Base-by-base conservation (phyloP, 2,113 vertebrate species). In the Planiliza haematocheilus region DNA sequence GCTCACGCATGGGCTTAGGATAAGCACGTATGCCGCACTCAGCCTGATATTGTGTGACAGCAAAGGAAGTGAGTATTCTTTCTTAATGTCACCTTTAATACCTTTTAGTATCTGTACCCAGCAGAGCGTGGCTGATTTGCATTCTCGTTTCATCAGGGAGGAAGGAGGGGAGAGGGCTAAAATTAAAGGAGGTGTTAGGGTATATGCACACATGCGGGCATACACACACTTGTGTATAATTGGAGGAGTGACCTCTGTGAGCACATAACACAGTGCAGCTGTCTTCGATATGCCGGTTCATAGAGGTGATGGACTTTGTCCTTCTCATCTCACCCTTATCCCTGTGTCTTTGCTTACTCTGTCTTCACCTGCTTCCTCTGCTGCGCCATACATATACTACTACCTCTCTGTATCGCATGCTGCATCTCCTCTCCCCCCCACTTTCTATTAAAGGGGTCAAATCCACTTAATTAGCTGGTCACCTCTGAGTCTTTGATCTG, bases 41-140 rank as follows among this genome's bases (percentile, higher is more conserved):
- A 41, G 65, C 24, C 42, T 12, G 70, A 70, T 46, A 30, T 24
- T 57, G 30, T 61, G 70, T 50, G n/a, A 70, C 69, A 57, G n/a
- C 7, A 1, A 21, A 48, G 34, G 52, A 53, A 48, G 64, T 12
- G 13, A 59, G 17, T 56, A 41, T 53, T 73, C 30, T 66, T 21
- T 76, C 55, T 59, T 75, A 83, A 82, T 86, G 63, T 89, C 83
- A 87, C 62, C 79, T 83, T 75, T 60, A 84, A 68, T 81, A 57
- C 38, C 59, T 69, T 57, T 70, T 43, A 36, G 62, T 55, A 8
- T 74, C 56, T 58, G n/a, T 41, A 24, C 41, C 52, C 70, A 78
- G 70, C 57, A 37, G 67, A 83, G 73, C 50, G 4, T 17, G 8
- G 53, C 74, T 52, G 30, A 90, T 81, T 83, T 86, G 68, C 79